Evolutionary conservation across 2,797 vertebrate genomes (phyloP), one percentile per base, ranked within the genome.

Genomic region (Dendrocincla tyrannina): DNA sequence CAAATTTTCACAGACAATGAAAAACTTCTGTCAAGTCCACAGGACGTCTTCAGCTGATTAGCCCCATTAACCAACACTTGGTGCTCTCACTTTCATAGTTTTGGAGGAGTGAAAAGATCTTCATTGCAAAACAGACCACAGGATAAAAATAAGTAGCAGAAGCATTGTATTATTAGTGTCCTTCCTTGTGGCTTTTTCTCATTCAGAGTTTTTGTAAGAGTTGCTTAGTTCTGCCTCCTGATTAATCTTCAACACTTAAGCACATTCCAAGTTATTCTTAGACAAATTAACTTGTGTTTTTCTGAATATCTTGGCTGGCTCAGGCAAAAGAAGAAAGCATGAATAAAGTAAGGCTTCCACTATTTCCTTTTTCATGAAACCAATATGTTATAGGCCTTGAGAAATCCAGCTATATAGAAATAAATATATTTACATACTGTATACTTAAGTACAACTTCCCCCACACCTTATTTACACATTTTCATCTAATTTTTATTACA

Each of bases 1-100:
- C 75, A 92, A 89, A 87, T 92, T 84, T 89, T 91, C 56, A 78
- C 60, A 82, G 87, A 85, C n/a, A 56, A 30, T 68, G 72, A 93
- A 91, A 85, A 87, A 60, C 52, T 93, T 87, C 80, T 74, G 75
- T 77, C 64, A 49, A 56, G 72, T 88, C 92, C 68, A 63, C 42
- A 33, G 81, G 81, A 83, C 0, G 0, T 52, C 55, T 79, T 89
- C 59, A 70, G 63, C 64, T 85, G 75, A 58, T 76, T 58, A 83
- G 52, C 47, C 44, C 80, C 0, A 0, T 93, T 83, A 67, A 80
- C 44, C 16, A 74, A 60, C 76, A 67, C 72, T 42, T 59, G 41
- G 52, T 63, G 56, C 24, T 85, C 20, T 69, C 59, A 11, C 69
- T 88, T 89, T 63, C 79, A 83, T 59, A 44, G 72, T 44, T 91